Percentiles rank a stretch among this genome's conserved stretches.
phyloP scores from a whole-genome alignment of 2,797 vertebrate genomes.

The Botia almorhae region DNA sequence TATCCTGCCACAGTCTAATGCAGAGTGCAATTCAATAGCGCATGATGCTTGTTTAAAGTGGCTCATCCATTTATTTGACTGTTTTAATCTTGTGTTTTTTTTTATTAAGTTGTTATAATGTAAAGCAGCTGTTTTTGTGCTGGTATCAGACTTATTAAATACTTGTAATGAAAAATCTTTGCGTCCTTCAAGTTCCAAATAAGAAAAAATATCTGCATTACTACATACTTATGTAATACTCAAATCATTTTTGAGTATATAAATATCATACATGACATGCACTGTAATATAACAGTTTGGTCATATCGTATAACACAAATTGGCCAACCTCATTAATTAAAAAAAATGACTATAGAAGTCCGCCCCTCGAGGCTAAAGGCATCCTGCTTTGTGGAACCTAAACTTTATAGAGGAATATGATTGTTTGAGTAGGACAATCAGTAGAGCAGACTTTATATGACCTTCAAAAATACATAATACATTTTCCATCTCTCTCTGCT shows the following conservation, averaged over 20 bases:
- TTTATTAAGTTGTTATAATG: not conserved
- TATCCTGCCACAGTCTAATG: not conserved
- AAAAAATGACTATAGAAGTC: no score
- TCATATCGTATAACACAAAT: no score
- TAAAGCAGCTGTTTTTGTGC: not conserved
- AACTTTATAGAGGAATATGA: not conserved
- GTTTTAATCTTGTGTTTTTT: not conserved
- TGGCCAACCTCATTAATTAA: no score
- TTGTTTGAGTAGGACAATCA: conserved; percentile 27
- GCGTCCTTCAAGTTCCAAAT: no score
- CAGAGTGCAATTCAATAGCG: no score
- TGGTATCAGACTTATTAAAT: not conserved
- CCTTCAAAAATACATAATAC: conserved; percentile 1
- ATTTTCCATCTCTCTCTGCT: conserved; percentile 20
- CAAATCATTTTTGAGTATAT: no score
- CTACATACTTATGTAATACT: no score
- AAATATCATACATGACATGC: no score
- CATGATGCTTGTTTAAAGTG: not conserved
- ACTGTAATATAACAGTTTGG: no score
- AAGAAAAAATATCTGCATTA: no score
- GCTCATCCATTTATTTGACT: not conserved
- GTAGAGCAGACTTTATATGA: conserved; percentile 39
- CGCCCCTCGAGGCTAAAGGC: no score
- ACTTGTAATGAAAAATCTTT: not conserved
- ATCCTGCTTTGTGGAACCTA: not conserved